Conservation (phyloP, 1,140 invertebrate species). For the Chironomus tepperi region DNA sequence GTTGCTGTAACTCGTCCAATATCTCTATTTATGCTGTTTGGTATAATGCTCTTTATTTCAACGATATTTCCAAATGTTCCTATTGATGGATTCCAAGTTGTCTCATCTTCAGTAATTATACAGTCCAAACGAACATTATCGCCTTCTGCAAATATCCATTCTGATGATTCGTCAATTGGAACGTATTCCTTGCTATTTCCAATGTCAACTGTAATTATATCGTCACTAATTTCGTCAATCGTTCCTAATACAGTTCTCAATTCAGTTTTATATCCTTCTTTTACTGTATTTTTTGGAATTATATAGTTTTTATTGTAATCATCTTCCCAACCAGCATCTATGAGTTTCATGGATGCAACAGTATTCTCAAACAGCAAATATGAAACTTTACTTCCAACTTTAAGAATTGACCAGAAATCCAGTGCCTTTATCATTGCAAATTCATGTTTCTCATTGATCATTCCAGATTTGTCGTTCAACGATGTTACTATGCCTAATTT, state of each 20-base stretch:
- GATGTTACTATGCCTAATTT: too few relatives aligned
- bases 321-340: background rate
- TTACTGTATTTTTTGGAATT: background rate
- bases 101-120: conserved; percentile 32
- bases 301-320: background rate
- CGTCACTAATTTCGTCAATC: background rate
- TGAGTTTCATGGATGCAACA: background rate
- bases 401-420: background rate
- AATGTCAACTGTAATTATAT: background rate
- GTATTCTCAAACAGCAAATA: background rate
- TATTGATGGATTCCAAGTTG: conserved; percentile 32
- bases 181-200: background rate
- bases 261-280: background rate
- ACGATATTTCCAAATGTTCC: conserved; percentile 29
- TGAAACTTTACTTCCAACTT: background rate
- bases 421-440: background rate
- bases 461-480: background rate
- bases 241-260: background rate
- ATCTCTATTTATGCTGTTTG: conserved; percentile 28
- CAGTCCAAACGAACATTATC: conserved; percentile 33
- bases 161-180: background rate
- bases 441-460: background rate
- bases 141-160: conserved; percentile 26
- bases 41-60: conserved; percentile 30
- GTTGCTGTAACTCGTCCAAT: conserved; percentile 29